Percentiles rank a stretch among this genome's conserved stretches.
Conservation (phyloP, 2,113 vertebrate genomes). For the Chauna torquata region DNA sequence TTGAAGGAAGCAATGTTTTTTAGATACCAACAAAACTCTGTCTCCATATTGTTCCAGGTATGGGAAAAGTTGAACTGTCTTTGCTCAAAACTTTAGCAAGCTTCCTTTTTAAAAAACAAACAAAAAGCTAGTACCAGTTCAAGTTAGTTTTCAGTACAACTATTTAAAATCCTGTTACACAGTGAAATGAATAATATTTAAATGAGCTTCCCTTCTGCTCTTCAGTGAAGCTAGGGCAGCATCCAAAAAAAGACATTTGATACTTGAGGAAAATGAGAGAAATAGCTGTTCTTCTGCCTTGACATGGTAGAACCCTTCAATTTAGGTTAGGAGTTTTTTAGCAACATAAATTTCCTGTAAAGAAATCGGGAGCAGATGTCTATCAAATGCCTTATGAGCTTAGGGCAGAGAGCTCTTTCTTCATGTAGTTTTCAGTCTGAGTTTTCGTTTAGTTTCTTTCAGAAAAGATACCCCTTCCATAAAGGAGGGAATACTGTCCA, state of each 20-base stretch:
- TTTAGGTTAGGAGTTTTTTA: background rate
- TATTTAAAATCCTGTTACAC: constrained; percentile 25
- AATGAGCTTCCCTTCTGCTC: constrained; percentile 30
- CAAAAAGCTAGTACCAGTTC: background rate
- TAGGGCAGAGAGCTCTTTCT: background rate
- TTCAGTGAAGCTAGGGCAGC: background rate
- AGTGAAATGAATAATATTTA: background rate
- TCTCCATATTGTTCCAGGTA: background rate
- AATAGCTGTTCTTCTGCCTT: background rate
- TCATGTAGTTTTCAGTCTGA: background rate
- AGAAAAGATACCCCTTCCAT: background rate
- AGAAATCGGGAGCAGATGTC: background rate
- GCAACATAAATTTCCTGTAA: background rate
- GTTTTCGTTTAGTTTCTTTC: background rate
- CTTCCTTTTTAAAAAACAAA: background rate
- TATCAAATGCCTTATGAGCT: background rate
- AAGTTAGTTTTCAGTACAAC: background rate
- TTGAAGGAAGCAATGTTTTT: background rate
- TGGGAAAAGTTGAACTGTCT: background rate
- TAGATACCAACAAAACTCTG: background rate
- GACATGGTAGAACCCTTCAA: background rate
- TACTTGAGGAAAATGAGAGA: background rate
- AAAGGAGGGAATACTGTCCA: background rate
- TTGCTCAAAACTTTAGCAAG: background rate
- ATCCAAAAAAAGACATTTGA: background rate